Evolutionary conservation across 2,888 invertebrate genomes (phyloP).

Genomic region (Eupithecia insigniata): DNA sequence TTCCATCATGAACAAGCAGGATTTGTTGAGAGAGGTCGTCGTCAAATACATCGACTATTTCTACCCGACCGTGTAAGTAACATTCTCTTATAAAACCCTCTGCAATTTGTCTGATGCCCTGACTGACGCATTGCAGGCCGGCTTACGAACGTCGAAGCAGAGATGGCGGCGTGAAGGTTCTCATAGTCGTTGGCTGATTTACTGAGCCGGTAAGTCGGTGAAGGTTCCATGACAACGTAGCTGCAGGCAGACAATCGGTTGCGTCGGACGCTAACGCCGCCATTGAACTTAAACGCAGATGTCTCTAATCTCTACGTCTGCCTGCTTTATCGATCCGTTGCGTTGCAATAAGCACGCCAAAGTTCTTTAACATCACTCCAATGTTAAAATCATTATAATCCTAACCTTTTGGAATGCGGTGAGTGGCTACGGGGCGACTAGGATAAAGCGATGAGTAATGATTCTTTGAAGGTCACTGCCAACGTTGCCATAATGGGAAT

Average conservation of each 20-base stretch:
- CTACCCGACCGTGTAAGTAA: conserved; percentile 88
- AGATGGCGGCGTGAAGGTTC: conserved; percentile 67
- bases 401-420: conserved; percentile 13
- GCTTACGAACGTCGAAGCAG: conserved; percentile 46
- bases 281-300: conserved; percentile 63
- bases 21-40: conserved; percentile 87
- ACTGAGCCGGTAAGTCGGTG: conserved; percentile 80
- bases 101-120: conserved; percentile 48
- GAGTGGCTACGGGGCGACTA: conserved; percentile 19
- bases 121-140: conserved; percentile 70
- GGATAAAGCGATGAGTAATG: conserved; percentile 41
- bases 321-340: conserved; percentile 77
- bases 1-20: conserved; percentile 87
- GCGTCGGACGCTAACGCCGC: conserved; percentile 75
- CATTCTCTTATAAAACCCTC: conserved; percentile 46
- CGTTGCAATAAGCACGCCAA: conserved; percentile 61
- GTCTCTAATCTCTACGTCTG: conserved; percentile 57
- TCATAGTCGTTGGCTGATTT: conserved; percentile 67
- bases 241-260: conserved; percentile 70
- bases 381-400: conserved; percentile 21
- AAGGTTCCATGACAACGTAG: conserved; percentile 77
- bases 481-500: conserved; percentile 20
- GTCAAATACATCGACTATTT: conserved; percentile 89
- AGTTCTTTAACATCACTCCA: conserved; percentile 46
- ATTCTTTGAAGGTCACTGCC: conserved; percentile 34